Evolutionary conservation across 92 coral and sea anemone genomes (phyloP), one percentile per base, ranked within the genome.

Genomic region (Palythoa grandiflora): DNA sequence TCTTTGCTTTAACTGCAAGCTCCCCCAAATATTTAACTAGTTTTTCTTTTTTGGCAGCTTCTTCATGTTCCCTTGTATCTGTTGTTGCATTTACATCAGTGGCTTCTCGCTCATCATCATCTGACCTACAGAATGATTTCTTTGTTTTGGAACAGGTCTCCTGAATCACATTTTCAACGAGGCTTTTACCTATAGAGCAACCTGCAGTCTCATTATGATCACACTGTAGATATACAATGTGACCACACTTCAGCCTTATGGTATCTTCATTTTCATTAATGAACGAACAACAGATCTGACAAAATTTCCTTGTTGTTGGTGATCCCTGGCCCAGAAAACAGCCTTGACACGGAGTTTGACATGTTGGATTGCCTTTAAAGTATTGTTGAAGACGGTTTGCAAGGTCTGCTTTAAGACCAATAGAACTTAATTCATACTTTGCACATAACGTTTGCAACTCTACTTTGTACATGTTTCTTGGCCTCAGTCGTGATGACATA

Each of bases 391-490:
- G 50, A 2, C 83, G 19, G 28, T 86, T 39, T 14, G 78, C 71
- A 16, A 86, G 89, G 4, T 35, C 71, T 51, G 16, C 52, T 40
- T 87, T 87, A 60, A 76, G n/a, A 10, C 89, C 89, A 21, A 6
- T 40, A 11, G 39, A 38, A 44, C 13, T 74, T 68, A 87, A 28
- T 59, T 55, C 80, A n/a, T 17, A 38, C 11, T 76, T 77, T n/a
- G 39, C 36, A 77, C 89, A 87, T 9, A 87, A 65, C 1, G 89
- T 54, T 35, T 87, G 17, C 21, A 87, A 13, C 84, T 87, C 84
- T 21, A 75, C 68, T 21, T 87, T 77, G 89, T 87, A 87, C 84
- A 77, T 76, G 52, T 11, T 38, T 76, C 80, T 87, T 73, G 77
- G 75, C 60, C 38, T 77, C 9, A 87, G 35, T 61, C 73, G 77